Evolutionary conservation across 2,888 invertebrate genomes (phyloP), one percentile per base, ranked within the genome.

Genomic region (Anticlea derivata): DNA sequence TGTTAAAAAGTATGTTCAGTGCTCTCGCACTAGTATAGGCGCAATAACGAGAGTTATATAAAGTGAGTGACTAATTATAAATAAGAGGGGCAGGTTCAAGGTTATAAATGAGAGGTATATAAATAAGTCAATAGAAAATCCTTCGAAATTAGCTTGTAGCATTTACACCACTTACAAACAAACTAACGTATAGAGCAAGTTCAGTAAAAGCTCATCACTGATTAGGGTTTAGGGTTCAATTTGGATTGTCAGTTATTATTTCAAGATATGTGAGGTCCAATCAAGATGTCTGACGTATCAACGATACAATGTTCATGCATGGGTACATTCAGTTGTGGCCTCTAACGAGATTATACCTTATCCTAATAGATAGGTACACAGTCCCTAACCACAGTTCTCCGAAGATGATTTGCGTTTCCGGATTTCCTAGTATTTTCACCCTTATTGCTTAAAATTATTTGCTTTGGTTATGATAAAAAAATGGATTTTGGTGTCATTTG

Each of bases 301-400:
- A 31, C 23, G 24, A 31, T 38, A 46, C 46, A 38, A 38, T 46
- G 38, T 46, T 46, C 46, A 46, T 46, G 46, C 12, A 12, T 37
- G 30, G 17, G 17, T 26, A 34, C 33, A 23, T 22, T 22, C 44
- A 37, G 20, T 24, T 26, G 17, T 20, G 39, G 39, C 38, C 26
- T 47, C 33, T 47, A 39, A 47, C 47, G 33, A 47, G 33, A 31
- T 39, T 22, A n/a, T 20, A 22, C 31, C 39, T 26, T 39, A 39
- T 39, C 30, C 31, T 47, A 38, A 38, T 39, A 46, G 37, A 46
- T 46, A 38, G 38, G 24, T 39, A 47, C 37, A 47, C 47, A 33
- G 12, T 6, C 30, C 7, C 27, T 22, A 47, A 27, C 39, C 39
- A 33, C 33, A 34, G 29, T 29, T 7, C 35, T 31, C 20, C 6